Conservation (phyloP, 1,140 invertebrate genomes). For the Drosophila lacertosa region DNA sequence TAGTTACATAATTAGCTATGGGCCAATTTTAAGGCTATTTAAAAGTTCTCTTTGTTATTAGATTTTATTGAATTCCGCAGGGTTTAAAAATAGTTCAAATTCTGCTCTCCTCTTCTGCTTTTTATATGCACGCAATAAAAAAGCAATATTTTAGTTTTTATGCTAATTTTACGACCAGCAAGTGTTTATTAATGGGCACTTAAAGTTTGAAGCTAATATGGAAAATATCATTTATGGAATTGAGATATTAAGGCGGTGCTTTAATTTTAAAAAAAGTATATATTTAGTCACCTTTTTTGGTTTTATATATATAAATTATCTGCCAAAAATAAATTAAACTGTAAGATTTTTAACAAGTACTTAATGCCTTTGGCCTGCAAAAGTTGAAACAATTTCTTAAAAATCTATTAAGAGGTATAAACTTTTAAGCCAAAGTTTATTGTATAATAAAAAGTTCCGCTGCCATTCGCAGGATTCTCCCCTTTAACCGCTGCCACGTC, state of each 20-base stretch:
- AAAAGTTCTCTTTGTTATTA: slow-evolving; percentile 1
- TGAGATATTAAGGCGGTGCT: too few relatives aligned
- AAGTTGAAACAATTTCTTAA: too few relatives aligned
- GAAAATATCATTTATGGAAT: neutral
- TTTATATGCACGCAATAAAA: neutral
- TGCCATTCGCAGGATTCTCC: too few relatives aligned
- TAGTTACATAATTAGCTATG: slow-evolving; percentile 27
- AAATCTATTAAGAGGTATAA: too few relatives aligned
- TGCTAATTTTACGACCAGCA: neutral
- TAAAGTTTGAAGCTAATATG: neutral
- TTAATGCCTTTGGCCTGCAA: too few relatives aligned
- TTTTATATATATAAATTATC: too few relatives aligned
- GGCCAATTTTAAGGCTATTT: neutral
- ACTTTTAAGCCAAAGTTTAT: neutral
- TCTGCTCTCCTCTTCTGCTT: neutral
- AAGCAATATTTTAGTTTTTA: neutral
- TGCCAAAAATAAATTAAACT: too few relatives aligned
- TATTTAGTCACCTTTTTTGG: too few relatives aligned
- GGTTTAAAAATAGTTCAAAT: too few relatives aligned
- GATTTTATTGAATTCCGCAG: too few relatives aligned
- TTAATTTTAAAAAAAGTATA: too few relatives aligned
- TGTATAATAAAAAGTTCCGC: slow-evolving; percentile 4
- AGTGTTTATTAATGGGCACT: neutral
- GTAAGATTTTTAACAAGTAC: too few relatives aligned
- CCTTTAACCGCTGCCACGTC: neutral